phyloP scores from a whole-genome alignment of 2,113 vertebrate genomes.

The Cynopterus brachyotis region DNA sequence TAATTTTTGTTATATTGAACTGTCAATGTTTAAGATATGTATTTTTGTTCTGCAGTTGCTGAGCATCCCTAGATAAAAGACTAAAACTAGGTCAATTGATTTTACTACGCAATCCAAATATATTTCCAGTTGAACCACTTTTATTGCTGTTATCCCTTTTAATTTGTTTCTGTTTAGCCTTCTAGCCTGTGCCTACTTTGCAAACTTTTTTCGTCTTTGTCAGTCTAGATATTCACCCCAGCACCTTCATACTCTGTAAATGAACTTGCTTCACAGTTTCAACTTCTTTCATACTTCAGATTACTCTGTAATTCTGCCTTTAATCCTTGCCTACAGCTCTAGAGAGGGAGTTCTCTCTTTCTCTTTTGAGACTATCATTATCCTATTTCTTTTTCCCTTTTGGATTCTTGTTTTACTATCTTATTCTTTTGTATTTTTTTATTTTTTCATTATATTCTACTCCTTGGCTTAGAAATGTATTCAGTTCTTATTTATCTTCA shows the following conservation, averaged over 20 bases:
- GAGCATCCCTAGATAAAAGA: not conserved
- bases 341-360: not conserved
- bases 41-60: not conserved
- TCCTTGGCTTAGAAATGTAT: not conserved
- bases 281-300: slow-evolving; percentile 17
- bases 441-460: not conserved
- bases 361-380: not conserved
- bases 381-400: not conserved
- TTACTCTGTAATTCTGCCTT: not conserved
- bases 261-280: not conserved
- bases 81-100: not conserved
- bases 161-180: not conserved
- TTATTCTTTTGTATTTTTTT: not conserved
- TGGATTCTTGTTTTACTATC: not conserved
- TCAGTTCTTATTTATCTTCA: not conserved
- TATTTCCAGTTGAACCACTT: not conserved
- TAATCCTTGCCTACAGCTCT: not conserved
- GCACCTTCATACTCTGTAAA: not conserved
- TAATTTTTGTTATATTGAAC: not conserved
- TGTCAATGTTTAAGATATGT: slow-evolving; percentile 24
- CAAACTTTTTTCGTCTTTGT: not conserved
- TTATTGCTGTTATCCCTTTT: not conserved
- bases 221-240: not conserved
- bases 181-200: not conserved
- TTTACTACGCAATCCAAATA: not conserved